Conservation (phyloP, 92 coral and sea anemone genomes). For the Parazoanthus darwini region DNA sequence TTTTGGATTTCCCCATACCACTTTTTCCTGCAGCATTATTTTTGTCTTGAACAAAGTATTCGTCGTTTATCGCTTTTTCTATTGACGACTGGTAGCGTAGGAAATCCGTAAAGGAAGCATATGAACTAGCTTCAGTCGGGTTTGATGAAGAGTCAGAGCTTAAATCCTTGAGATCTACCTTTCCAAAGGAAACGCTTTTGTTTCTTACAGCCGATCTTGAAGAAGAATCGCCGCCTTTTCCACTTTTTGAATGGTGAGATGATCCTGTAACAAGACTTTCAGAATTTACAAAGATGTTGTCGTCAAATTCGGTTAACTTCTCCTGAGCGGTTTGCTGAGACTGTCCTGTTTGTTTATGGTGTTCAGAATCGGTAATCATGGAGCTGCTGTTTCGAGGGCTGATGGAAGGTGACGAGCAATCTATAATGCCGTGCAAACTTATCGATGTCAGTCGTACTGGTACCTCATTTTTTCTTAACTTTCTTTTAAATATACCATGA, state of each 20-base stretch:
- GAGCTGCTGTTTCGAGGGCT: neutral
- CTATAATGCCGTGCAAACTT: neutral
- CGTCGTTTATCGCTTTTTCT: neutral
- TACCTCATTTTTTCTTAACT: neutral
- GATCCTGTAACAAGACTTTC: no score
- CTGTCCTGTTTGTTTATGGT: neutral
- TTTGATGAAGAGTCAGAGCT: neutral
- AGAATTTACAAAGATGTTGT: no score
- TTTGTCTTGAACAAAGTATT: neutral
- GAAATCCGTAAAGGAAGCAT: neutral
- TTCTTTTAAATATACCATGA: neutral
- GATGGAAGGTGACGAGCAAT: slow-evolving; percentile 4
- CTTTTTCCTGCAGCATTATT: neutral
- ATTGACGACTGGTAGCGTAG: neutral
- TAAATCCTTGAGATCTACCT: neutral
- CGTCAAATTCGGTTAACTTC: no score
- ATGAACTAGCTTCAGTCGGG: neutral
- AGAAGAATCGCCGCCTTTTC: neutral
- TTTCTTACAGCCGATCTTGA: neutral
- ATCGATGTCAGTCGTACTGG: slow-evolving; percentile 1
- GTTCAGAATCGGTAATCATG: neutral
- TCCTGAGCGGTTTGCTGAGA: neutral
- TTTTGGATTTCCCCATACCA: neutral
- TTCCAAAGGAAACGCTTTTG: slow-evolving; percentile 10
- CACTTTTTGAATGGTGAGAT: no score